phyloP scores from a whole-genome alignment of 2,888 invertebrate genomes.

The Minunthozetes semirufus region DNA sequence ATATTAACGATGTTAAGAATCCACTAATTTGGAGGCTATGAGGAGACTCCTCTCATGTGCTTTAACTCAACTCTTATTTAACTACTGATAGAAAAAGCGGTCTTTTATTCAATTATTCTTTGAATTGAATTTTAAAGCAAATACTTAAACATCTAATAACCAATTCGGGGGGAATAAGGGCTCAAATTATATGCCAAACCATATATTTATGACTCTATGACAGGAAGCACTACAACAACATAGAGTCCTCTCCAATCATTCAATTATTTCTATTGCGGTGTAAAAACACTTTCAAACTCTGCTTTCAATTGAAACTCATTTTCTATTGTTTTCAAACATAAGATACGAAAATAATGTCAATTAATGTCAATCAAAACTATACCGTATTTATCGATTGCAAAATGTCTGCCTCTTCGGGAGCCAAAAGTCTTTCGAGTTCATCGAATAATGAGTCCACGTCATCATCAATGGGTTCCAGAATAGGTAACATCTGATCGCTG shows the following conservation, averaged over 20 bases:
- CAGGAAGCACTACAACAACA: background rate
- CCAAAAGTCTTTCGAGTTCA: conserved; percentile 32
- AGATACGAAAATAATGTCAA: background rate
- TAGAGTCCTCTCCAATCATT: background rate
- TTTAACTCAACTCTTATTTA: background rate
- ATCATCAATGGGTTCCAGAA: conserved; percentile 8
- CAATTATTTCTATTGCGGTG: background rate
- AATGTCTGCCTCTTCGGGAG: conserved; percentile 14
- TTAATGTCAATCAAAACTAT: background rate
- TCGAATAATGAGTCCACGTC: conserved; percentile 34
- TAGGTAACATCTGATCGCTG: conserved; percentile 29
- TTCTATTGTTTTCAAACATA: background rate
- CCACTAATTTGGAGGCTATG: background rate
- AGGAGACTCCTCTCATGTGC: background rate
- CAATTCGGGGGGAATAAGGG: background rate
- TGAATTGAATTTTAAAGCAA: background rate
- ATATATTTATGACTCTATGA: background rate
- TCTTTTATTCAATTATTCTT: background rate
- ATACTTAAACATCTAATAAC: background rate
- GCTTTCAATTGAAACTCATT: background rate
- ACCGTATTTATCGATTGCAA: conserved; percentile 13
- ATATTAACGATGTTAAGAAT: background rate
- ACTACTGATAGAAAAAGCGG: background rate
- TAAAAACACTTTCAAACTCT: background rate
- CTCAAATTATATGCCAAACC: background rate